Evolutionary conservation across 2,113 vertebrate genomes (phyloP).

Genomic region (Falco punctatus): DNA sequence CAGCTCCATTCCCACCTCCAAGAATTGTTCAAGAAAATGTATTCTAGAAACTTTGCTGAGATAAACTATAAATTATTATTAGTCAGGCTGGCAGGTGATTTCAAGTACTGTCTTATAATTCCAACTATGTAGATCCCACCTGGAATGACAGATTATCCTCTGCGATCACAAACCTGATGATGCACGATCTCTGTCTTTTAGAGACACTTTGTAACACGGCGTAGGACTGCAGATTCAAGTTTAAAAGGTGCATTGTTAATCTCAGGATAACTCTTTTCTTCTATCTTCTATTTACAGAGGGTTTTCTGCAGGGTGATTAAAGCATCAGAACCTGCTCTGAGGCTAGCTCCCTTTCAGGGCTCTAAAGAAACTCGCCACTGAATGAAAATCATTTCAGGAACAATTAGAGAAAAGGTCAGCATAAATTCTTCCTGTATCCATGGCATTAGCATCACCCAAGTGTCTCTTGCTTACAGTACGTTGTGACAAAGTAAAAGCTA

Average conservation of each 20-base stretch:
- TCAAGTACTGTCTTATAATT: not conserved
- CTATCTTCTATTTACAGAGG: not conserved
- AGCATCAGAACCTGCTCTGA: constrained; percentile 11
- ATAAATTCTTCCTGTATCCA: constrained; percentile 37
- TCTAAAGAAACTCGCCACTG: not conserved
- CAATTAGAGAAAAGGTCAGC: constrained; percentile 66
- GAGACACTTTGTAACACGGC: not conserved
- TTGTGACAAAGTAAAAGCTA: constrained; percentile 77
- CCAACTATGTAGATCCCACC: not conserved
- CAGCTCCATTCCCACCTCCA: accelerated
- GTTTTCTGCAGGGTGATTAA: constrained; percentile 23
- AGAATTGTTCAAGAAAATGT: not conserved
- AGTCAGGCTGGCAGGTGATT: not conserved
- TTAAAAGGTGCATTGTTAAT: constrained; percentile 27
- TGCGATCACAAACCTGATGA: not conserved
- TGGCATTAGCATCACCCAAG: constrained; percentile 44
- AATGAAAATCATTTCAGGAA: constrained; percentile 49
- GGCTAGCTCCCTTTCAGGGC: constrained; percentile 6
- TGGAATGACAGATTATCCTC: not conserved
- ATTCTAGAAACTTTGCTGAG: not conserved
- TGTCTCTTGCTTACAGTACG: constrained; percentile 71
- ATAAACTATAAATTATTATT: not conserved
- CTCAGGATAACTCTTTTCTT: not conserved
- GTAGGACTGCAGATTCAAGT: not conserved
- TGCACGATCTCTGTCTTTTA: not conserved